Conservation (phyloP, 2,797 vertebrate species). For the Sebastes elongatus region DNA sequence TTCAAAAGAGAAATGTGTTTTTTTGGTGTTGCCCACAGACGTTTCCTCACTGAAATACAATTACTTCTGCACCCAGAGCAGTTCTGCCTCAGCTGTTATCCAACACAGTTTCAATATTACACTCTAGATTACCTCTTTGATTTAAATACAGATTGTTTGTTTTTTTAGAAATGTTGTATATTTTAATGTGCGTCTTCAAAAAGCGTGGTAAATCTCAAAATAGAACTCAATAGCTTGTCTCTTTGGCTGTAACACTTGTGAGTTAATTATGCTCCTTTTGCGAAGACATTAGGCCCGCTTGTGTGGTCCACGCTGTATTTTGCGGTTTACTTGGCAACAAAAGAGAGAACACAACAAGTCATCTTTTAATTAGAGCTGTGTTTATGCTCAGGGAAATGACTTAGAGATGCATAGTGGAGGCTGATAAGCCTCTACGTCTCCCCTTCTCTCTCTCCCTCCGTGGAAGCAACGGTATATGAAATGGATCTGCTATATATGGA, state of each 20-base stretch:
- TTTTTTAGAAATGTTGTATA: conserved; percentile 10
- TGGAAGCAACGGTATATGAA: conserved; percentile 38
- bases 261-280: conserved; percentile 63
- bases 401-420: conserved; percentile 48
- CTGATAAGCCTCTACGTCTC: conserved; percentile 48
- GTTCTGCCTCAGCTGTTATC: background rate
- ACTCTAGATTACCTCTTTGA: background rate
- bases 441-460: conserved; percentile 9
- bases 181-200: conserved; percentile 19
- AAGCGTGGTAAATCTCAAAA: conserved; percentile 44
- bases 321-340: conserved; percentile 74
- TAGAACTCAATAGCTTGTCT: conserved; percentile 27
- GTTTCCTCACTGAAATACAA: background rate
- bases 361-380: conserved; percentile 78
- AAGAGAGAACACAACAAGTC: conserved; percentile 65
- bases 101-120: background rate
- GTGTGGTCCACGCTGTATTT: conserved; percentile 74
- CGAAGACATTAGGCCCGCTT: conserved; percentile 54
- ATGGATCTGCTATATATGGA: conserved; percentile 65
- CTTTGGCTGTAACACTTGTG: conserved; percentile 41
- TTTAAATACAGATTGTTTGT: background rate
- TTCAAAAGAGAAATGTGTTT: background rate
- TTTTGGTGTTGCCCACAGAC: background rate
- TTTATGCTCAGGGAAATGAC: conserved; percentile 69
- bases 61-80: background rate